Percentiles rank a stretch among this genome's conserved stretches.
Evolutionary conservation across 2,113 vertebrate species (phyloP).

Genomic region (Pao palembangensis): DNA sequence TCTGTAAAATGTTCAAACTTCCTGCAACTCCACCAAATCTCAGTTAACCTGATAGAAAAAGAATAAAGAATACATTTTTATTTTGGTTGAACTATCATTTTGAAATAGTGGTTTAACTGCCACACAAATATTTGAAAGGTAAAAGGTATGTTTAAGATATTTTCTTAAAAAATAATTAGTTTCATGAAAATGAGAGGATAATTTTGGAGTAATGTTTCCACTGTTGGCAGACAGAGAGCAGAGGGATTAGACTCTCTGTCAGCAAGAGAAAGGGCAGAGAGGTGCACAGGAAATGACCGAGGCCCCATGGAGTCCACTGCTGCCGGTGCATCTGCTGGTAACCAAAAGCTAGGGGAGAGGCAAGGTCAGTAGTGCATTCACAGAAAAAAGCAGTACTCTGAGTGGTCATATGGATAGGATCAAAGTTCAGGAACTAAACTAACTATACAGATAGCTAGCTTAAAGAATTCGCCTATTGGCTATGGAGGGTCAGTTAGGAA

Average conservation of each 20-base stretch:
- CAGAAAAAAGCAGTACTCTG: constrained; percentile 21
- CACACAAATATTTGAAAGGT: too few species aligned
- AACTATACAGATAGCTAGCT: constrained; percentile 2
- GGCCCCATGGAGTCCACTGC: constrained; percentile 56
- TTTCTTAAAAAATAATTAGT: too few species aligned
- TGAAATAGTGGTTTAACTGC: too few species aligned
- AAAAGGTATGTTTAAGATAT: too few species aligned
- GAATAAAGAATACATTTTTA: too few species aligned
- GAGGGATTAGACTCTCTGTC: constrained; percentile 65
- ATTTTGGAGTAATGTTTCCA: constrained; percentile 11
- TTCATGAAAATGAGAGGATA: not conserved
- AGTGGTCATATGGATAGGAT: constrained; percentile 10
- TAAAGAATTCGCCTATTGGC: constrained; percentile 14
- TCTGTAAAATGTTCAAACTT: too few species aligned
- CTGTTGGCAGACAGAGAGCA: constrained; percentile 25
- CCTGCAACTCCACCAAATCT: too few species aligned
- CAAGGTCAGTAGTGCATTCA: constrained; percentile 58
- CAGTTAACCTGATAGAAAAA: too few species aligned
- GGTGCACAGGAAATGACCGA: constrained; percentile 69
- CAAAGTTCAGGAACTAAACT: not conserved
- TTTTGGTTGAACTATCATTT: too few species aligned
- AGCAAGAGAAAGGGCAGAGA: constrained; percentile 65
- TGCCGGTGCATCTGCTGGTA: constrained; percentile 57
- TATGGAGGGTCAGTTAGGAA: constrained; percentile 15
- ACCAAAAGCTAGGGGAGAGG: constrained; percentile 43